Conservation (phyloP, 2,888 invertebrate species). For the Drosophila koepferae region DNA sequence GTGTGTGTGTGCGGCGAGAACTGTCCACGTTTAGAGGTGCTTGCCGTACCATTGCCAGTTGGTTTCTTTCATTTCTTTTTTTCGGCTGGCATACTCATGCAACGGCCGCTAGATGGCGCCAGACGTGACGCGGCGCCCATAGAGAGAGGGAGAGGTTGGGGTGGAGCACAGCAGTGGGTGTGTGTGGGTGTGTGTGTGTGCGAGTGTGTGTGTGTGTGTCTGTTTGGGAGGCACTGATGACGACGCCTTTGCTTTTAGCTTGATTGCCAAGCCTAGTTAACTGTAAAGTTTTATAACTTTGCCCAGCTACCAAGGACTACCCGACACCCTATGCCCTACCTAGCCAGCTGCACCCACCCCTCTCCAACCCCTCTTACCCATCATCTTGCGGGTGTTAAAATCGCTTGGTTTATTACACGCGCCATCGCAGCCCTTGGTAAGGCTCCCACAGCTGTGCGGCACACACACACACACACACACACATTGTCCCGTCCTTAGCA, state of each 20-base stretch:
- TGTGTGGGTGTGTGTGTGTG: background rate
- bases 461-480: slow-evolving; percentile 18
- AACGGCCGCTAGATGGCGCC: slow-evolving; percentile 76
- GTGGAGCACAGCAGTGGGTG: background rate
- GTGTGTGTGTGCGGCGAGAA: slow-evolving; percentile 39
- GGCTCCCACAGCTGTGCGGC: slow-evolving; percentile 5
- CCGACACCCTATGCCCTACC: slow-evolving; percentile 16
- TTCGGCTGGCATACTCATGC: slow-evolving; percentile 42
- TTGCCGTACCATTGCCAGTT: slow-evolving; percentile 42
- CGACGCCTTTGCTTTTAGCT: slow-evolving; percentile 82
- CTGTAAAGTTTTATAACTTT: slow-evolving; percentile 82
- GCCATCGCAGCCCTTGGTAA: slow-evolving; percentile 52
- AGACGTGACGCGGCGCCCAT: slow-evolving; percentile 58
- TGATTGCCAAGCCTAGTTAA: slow-evolving; percentile 83
- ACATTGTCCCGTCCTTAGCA: slow-evolving; percentile 53
- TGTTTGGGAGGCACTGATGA: slow-evolving; percentile 53
- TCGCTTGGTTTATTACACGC: slow-evolving; percentile 80
- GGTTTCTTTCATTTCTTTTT: slow-evolving; percentile 10
- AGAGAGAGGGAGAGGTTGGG: slow-evolving; percentile 5
- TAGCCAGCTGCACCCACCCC: background rate
- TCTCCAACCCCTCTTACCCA: background rate
- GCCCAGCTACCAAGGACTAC: slow-evolving; percentile 40
- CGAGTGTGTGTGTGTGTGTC: background rate
- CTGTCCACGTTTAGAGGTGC: slow-evolving; percentile 73
- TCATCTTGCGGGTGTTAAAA: slow-evolving; percentile 68